Evolutionary conservation across 1,140 invertebrate species (phyloP).

Genomic region (Drosophila chauvacae): DNA sequence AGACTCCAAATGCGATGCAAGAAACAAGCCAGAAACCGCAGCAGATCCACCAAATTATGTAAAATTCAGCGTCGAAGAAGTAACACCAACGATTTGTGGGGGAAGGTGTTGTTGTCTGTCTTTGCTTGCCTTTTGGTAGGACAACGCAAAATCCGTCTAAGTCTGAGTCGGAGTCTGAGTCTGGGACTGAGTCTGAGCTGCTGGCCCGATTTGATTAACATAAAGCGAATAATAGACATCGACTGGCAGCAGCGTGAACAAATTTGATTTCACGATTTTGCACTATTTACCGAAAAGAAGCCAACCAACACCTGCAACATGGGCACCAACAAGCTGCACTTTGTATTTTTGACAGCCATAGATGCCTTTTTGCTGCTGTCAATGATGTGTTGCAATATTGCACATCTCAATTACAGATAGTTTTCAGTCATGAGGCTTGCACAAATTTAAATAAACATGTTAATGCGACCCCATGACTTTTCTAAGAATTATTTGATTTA

Average conservation of each 20-base stretch:
- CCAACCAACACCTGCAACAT: slow-evolving; percentile 54
- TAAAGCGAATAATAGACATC: slow-evolving; percentile 65
- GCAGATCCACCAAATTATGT: slow-evolving; percentile 66
- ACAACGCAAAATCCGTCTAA: slow-evolving; percentile 38
- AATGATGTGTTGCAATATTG: slow-evolving; percentile 55
- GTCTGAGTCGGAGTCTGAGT: neutral
- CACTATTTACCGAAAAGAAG: slow-evolving; percentile 53
- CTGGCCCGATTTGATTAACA: slow-evolving; percentile 63
- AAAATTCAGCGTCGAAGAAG: slow-evolving; percentile 49
- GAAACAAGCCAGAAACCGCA: slow-evolving; percentile 59
- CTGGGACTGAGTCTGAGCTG: slow-evolving; percentile 8
- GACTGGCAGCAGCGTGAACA: slow-evolving; percentile 57
- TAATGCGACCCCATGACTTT: neutral
- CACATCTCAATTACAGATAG: slow-evolving; percentile 47
- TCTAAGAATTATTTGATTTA: neutral
- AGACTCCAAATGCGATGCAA: slow-evolving; percentile 49
- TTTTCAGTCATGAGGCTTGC: slow-evolving; percentile 6
- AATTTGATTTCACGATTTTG: slow-evolving; percentile 67
- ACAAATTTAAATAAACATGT: slow-evolving; percentile 16
- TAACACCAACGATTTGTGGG: slow-evolving; percentile 43
- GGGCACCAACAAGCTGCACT: slow-evolving; percentile 35
- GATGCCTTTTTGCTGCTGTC: slow-evolving; percentile 51
- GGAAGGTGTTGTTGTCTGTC: slow-evolving; percentile 27
- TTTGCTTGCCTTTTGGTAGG: slow-evolving; percentile 25
- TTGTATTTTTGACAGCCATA: slow-evolving; percentile 46